A percentile compares a stretch with the other conserved stretches of the same genome.
phyloP scores from a whole-genome alignment of 1,140 invertebrate species.

The Conus betulinus region DNA sequence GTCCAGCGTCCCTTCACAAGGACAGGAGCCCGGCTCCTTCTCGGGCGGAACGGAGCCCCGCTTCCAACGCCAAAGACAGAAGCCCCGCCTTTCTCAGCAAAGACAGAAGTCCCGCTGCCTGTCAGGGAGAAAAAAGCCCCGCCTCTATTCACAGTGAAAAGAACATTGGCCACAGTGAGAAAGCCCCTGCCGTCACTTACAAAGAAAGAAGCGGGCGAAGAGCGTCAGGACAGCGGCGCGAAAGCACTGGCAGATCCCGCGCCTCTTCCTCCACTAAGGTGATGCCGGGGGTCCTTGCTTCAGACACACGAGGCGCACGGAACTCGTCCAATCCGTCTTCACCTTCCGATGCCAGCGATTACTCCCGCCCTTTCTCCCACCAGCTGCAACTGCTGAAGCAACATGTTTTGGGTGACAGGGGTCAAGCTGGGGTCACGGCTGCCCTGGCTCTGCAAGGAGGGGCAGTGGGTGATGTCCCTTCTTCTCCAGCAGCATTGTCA shows the following conservation, averaged over 20 bases:
- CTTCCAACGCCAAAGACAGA: background rate
- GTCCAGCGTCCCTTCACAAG: background rate
- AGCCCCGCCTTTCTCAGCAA: background rate
- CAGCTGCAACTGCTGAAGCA: conserved; percentile 43
- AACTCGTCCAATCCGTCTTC: background rate
- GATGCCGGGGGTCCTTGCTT: background rate
- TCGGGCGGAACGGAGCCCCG: background rate
- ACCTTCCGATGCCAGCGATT: background rate
- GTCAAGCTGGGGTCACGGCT: background rate
- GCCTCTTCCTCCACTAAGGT: background rate
- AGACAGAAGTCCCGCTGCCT: background rate
- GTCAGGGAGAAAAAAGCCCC: background rate
- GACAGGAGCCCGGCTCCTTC: background rate
- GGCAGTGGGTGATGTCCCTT: background rate
- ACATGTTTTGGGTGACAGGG: background rate
- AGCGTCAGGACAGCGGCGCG: background rate
- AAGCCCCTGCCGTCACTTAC: background rate
- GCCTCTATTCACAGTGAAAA: background rate
- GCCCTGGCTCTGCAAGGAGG: background rate
- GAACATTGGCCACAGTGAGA: background rate
- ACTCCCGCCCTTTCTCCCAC: conserved; percentile 42
- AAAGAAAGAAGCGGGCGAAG: background rate
- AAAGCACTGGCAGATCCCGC: background rate
- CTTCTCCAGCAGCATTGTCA: background rate
- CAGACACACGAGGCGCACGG: background rate